Evolutionary conservation across 2,113 vertebrate genomes (phyloP).

Genomic region (Carassius carassius): DNA sequence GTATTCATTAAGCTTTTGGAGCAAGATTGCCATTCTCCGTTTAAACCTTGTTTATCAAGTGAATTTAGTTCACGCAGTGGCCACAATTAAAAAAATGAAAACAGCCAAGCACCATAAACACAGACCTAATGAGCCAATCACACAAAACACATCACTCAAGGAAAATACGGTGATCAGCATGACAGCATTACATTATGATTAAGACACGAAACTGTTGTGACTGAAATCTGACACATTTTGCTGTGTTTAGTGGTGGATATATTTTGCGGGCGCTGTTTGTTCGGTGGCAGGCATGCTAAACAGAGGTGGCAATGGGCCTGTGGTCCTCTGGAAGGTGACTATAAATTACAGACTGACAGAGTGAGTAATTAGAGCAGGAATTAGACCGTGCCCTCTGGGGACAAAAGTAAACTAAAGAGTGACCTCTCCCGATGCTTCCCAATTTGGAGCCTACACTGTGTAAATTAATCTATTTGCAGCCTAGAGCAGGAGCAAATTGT

Average conservation of each 20-base stretch:
- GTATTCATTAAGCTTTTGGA: not conserved
- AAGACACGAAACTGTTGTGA: conserved; percentile 10
- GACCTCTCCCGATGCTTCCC: conserved; percentile 47
- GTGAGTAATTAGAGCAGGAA: conserved; percentile 58
- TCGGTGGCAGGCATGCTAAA: not conserved
- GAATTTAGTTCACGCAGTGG: conserved; percentile 2
- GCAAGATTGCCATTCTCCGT: not conserved
- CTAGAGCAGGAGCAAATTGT: conserved; percentile 25
- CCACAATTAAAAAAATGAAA: not conserved
- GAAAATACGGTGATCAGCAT: not conserved
- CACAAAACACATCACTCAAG: not conserved
- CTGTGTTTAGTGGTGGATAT: not conserved
- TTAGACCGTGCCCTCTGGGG: conserved; percentile 48
- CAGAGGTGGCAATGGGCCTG: conserved; percentile 23
- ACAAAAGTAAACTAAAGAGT: conserved; percentile 53
- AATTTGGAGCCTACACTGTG: conserved; percentile 41
- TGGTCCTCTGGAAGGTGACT: conserved; percentile 53
- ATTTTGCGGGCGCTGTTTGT: conserved; percentile 3
- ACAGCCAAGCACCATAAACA: conserved; percentile 3
- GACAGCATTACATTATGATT: not conserved
- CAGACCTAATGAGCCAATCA: conserved; percentile 10
- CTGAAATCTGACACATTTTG: conserved; percentile 14
- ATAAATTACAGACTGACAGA: conserved; percentile 56
- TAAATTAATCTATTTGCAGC: conserved; percentile 45
- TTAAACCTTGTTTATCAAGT: conserved; percentile 20